These are phyloP conservation scores for Oncopodura yosiiana DNA, from an alignment of 1,140 invertebrate genomes.

Conservation along the genomic window DNA sequence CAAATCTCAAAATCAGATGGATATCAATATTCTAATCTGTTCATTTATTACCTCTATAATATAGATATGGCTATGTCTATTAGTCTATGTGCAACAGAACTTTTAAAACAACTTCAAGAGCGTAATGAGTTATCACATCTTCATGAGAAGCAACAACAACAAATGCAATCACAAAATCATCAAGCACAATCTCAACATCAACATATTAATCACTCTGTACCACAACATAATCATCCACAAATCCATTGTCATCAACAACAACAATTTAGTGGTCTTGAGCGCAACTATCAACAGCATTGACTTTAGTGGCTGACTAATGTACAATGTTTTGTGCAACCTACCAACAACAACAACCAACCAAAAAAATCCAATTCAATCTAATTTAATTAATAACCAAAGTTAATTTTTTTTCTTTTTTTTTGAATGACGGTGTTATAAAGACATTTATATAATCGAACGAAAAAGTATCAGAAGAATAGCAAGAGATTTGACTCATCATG, in stretches of 20 bases:
- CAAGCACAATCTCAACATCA: background rate
- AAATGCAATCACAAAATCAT: background rate
- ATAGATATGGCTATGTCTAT: constrained; percentile 33
- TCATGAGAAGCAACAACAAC: background rate
- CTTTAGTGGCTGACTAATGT: background rate
- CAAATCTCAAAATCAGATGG: too few relatives aligned
- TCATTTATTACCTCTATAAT: too few relatives aligned
- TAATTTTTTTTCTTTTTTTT: too few relatives aligned
- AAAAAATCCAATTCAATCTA: too few relatives aligned
- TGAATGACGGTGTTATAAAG: too few relatives aligned
- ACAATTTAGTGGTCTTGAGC: background rate
- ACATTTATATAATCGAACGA: too few relatives aligned
- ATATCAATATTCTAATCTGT: too few relatives aligned
- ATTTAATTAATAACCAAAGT: too few relatives aligned
- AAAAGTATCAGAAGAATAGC: too few relatives aligned
- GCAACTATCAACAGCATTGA: background rate
- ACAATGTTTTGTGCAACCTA: too few relatives aligned
- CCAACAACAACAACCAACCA: too few relatives aligned
- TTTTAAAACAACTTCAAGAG: constrained; percentile 31
- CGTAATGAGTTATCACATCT: background rate
- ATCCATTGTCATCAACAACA: background rate
- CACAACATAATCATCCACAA: background rate
- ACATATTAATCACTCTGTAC: background rate
- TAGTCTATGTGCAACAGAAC: constrained; percentile 28
- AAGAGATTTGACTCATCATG: too few relatives aligned